Conservation (phyloP, 2,797 vertebrate genomes). For the Luscinia megarhynchos region DNA sequence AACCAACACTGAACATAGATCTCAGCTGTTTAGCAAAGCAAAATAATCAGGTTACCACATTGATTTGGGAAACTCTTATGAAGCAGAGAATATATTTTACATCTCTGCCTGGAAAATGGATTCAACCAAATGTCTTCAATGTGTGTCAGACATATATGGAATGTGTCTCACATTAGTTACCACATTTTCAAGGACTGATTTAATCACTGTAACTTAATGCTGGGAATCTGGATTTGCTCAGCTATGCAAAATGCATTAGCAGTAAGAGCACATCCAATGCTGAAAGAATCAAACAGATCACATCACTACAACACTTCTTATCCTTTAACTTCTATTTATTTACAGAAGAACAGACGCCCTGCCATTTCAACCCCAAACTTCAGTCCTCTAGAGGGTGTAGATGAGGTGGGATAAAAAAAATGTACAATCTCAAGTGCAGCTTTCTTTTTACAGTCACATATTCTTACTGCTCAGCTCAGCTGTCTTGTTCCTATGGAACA, state of each 20-base stretch:
- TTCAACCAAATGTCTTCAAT: slow-evolving; percentile 35
- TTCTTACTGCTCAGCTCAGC: not conserved
- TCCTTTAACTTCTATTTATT: not conserved
- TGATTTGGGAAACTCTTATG: not conserved
- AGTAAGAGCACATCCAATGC: not conserved
- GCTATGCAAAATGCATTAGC: slow-evolving; percentile 49
- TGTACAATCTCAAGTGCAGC: not conserved
- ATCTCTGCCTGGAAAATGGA: slow-evolving; percentile 26
- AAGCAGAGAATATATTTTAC: slow-evolving; percentile 1
- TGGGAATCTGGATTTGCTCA: slow-evolving; percentile 16
- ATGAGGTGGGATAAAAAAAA: not conserved
- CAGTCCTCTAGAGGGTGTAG: not conserved
- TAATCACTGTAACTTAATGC: slow-evolving; percentile 10
- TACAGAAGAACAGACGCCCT: not conserved
- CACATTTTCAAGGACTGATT: slow-evolving; percentile 23
- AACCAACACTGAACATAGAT: not conserved
- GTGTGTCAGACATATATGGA: slow-evolving; percentile 31
- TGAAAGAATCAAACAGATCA: not conserved
- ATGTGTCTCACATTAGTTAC: slow-evolving; percentile 5
- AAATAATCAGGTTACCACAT: not conserved
- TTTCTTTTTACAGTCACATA: slow-evolving; percentile 25
- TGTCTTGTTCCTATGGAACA: not conserved
- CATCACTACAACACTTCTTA: not conserved
- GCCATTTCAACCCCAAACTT: not conserved
- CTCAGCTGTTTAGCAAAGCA: not conserved